Conservation (phyloP, 2,888 invertebrate genomes). For the Drosophila demipolita region DNA sequence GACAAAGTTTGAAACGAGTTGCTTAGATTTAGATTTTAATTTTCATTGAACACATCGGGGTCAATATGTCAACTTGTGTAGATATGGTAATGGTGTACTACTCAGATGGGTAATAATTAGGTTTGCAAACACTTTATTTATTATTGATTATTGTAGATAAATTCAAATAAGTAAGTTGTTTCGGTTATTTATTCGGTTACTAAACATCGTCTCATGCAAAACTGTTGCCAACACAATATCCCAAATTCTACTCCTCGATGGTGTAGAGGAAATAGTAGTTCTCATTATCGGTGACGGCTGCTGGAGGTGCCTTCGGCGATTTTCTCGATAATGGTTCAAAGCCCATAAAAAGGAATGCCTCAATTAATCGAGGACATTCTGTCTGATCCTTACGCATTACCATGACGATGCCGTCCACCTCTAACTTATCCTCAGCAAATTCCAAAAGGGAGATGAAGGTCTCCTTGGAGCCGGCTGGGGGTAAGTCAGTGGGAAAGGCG, state of each 20-base stretch:
- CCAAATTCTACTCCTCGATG: constrained; percentile 83
- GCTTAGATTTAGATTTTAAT: constrained; percentile 36
- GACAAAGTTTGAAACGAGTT: constrained; percentile 61
- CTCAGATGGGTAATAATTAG: constrained; percentile 8
- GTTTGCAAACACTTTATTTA: constrained; percentile 32
- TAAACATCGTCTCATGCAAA: constrained; percentile 48
- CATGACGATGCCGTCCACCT: constrained; percentile 91
- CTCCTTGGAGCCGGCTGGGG: constrained; percentile 97
- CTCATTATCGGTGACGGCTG: constrained; percentile 87
- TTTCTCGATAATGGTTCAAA: constrained; percentile 94
- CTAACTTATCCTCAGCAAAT: constrained; percentile 97
- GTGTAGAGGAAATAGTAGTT: constrained; percentile 86
- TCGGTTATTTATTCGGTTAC: constrained; percentile 12
- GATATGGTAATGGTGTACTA: constrained; percentile 19
- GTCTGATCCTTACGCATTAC: constrained; percentile 93
- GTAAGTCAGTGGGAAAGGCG: constrained; percentile 93
- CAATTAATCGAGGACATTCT: constrained; percentile 94
- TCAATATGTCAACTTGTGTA: constrained; percentile 60
- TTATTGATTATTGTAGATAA: constrained; percentile 26
- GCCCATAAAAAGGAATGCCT: constrained; percentile 99
- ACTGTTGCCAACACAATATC: constrained; percentile 47
- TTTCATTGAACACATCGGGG: constrained; percentile 69
- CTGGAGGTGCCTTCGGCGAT: constrained; percentile 90
- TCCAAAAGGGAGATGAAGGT: constrained; percentile 97
- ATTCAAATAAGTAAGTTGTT: constrained; percentile 20